These are phyloP conservation scores for Steatocranus sp. DNA, from an alignment of 2,797 vertebrate genomes.

Conservation along the genomic window DNA sequence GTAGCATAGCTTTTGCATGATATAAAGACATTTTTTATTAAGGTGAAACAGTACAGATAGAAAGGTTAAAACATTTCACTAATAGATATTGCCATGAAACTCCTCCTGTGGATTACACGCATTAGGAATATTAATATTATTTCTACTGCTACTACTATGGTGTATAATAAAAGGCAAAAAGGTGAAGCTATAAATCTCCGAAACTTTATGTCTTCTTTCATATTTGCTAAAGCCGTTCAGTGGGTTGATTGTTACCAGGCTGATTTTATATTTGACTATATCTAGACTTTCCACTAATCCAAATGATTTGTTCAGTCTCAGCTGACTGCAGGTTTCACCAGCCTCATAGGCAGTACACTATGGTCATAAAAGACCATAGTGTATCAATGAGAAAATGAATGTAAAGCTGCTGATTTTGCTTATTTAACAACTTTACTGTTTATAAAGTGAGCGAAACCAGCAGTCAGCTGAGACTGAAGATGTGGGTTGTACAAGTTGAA, in stretches of 20 bases:
- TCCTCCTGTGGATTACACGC: rapidly evolving
- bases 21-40: neutral
- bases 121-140: neutral
- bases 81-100: neutral
- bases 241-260: neutral
- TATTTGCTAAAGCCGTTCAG: neutral
- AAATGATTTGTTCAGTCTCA: neutral
- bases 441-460: neutral
- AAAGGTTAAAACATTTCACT: neutral
- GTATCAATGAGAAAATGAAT: neutral
- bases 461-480: neutral
- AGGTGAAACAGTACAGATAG: neutral
- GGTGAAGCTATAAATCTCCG: rapidly evolving
- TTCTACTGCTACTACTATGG: neutral
- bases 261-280: neutral
- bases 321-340: neutral
- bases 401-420: neutral
- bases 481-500: neutral
- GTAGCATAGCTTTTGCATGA: neutral
- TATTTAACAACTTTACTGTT: neutral
- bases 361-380: neutral
- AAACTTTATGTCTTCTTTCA: neutral
- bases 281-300: neutral
- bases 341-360: neutral
- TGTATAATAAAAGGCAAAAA: rapidly evolving